Evolutionary conservation across 2,113 vertebrate genomes (phyloP).

Genomic region (Mormyrus lacerda): DNA sequence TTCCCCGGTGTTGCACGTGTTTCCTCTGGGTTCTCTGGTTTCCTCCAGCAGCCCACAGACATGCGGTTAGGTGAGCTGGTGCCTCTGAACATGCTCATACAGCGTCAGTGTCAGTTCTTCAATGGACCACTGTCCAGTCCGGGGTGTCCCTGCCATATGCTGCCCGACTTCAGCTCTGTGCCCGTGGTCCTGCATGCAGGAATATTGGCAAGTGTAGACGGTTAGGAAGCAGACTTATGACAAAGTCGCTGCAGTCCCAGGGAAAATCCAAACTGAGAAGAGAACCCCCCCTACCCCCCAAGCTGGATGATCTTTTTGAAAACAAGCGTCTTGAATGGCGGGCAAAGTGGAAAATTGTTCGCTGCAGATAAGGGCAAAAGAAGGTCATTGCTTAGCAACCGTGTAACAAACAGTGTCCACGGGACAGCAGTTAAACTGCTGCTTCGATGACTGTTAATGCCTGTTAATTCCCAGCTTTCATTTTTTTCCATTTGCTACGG

Average conservation of each 20-base stretch:
- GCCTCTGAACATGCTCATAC: not conserved
- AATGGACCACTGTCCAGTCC: not conserved
- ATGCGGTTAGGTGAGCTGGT: not conserved
- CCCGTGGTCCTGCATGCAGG: not conserved
- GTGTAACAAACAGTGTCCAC: not conserved
- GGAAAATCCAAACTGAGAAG: not conserved
- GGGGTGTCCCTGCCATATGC: not conserved
- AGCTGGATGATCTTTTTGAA: not conserved
- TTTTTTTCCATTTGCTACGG: not conserved
- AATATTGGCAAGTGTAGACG: not conserved
- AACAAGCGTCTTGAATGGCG: not conserved
- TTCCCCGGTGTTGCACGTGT: not conserved
- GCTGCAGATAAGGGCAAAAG: not conserved
- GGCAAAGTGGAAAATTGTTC: not conserved
- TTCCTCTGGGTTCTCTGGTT: not conserved
- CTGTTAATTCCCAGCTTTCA: not conserved
- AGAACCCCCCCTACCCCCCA: not conserved
- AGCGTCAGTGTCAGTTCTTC: not conserved
- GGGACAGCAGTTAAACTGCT: not conserved
- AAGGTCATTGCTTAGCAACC: conserved; percentile 1
- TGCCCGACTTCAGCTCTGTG: not conserved
- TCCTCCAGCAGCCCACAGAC: not conserved
- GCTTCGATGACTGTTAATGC: not conserved
- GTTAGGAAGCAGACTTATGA: not conserved
- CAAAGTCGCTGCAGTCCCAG: not conserved